Evolutionary conservation across 2,797 vertebrate species (phyloP).

Genomic region (Chrosomus eos): DNA sequence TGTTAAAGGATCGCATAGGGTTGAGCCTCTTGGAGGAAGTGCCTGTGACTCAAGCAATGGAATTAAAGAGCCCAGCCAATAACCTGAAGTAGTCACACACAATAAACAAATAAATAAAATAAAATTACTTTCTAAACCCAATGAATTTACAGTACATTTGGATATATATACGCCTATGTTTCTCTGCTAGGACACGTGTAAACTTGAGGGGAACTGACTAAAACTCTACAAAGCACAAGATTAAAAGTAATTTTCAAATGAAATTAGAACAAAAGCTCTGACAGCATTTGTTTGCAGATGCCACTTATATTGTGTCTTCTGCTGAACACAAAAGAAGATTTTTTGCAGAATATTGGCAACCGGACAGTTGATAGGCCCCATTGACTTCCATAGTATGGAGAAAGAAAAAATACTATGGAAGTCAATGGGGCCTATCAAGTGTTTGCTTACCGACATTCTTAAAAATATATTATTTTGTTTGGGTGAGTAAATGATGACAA

Average conservation of each 20-base stretch:
- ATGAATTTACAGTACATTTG: not conserved
- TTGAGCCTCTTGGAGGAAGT: slow-evolving; percentile 75
- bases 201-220: not conserved
- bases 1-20: slow-evolving; percentile 71
- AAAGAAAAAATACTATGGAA: too few relatives aligned
- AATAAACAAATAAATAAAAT: not conserved
- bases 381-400: too few relatives aligned
- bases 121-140: not conserved
- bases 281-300: not conserved
- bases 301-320: not conserved
- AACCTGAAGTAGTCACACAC: slow-evolving; percentile 35
- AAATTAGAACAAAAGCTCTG: too few relatives aligned
- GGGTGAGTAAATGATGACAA: not conserved
- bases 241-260: not conserved
- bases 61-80: slow-evolving; percentile 65
- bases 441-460: too few relatives aligned
- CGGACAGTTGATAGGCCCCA: too few relatives aligned
- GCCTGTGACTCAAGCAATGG: slow-evolving; percentile 68
- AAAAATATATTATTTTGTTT: too few relatives aligned
- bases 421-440: too few relatives aligned
- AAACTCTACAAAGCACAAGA: not conserved
- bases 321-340: too few relatives aligned
- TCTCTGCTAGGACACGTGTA: not conserved
- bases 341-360: too few relatives aligned
- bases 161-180: not conserved